Evolutionary conservation across 2,113 vertebrate species (phyloP).

Genomic region (Pedionomus torquatus): DNA sequence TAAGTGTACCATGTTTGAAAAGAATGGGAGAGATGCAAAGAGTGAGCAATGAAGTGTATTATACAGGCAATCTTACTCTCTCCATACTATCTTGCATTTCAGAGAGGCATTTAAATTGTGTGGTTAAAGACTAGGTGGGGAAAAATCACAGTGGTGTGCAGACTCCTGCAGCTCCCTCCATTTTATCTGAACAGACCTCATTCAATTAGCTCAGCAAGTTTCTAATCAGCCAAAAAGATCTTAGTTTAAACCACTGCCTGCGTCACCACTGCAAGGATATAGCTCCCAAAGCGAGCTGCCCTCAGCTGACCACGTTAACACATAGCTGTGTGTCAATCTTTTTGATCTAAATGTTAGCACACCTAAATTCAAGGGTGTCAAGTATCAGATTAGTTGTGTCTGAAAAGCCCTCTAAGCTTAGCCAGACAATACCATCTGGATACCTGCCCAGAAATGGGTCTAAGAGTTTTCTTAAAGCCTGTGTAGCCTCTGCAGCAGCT

Average conservation of each 20-base stretch:
- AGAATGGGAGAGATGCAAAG: background rate
- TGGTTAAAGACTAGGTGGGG: background rate
- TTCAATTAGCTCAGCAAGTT: conserved; percentile 19
- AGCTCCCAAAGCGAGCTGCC: background rate
- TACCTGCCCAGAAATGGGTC: background rate
- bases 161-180: background rate
- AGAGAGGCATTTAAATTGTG: background rate
- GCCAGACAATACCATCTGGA: background rate
- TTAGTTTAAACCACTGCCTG: background rate
- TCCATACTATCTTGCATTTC: background rate
- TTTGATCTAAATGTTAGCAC: background rate
- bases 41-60: background rate
- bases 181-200: background rate
- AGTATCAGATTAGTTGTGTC: background rate
- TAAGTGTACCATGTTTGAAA: background rate
- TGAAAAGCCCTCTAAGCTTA: background rate
- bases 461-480: background rate
- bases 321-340: background rate
- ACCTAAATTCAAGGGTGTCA: background rate
- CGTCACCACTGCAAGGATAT: background rate
- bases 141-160: background rate
- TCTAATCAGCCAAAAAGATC: conserved; percentile 10
- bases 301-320: background rate
- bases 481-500: background rate
- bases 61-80: background rate